Base-by-base conservation (phyloP, 2,888 invertebrate genomes). In the Hypercompe scribonia region DNA sequence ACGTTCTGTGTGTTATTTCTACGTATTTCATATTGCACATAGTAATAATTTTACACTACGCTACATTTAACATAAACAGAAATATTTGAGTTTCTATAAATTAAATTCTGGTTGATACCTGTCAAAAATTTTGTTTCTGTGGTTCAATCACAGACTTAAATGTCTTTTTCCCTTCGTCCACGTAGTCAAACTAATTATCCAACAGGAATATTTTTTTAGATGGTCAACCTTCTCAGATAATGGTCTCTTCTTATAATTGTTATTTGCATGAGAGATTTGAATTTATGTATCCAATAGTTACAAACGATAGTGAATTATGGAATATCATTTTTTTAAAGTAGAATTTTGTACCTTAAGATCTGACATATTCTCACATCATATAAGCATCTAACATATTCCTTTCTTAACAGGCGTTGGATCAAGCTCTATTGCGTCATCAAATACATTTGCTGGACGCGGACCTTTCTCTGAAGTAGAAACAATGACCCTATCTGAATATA, bases 381-480 rank as follows among this genome's bases (percentile, higher is more conserved):
- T 24, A 50, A 50, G 10, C 24, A 50, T 50, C 21, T 50, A n/a
- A 50, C 24, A 24, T 24, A 33, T 21, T 31, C 10, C 13, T 39
- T 61, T 72, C 31, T 42, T 61, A 50, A 46, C 81, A 92, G 92
- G 95, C 42, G 93, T 95, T 42, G 97, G 97, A 24, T 91, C 97
- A 0, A 97, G 96, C 78, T 88, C 78, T 1, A 82, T 94, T 65
- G 96, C 97, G 0, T 97, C 97, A 81, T 86, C 96, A 0, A 96
- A 97, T 7, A 96, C 92, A 0, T 98, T 96, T 87, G 97, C 97
- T 21, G 98, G 98, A 15, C 92, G 95, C 0, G 89, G 88, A 0
- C 96, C 97, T 0, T 97, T 97, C 88, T 98, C 98, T 0, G 98
- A 98, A 87, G 92, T 96, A 0, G 97, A 97, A 88, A 96, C 97